phyloP scores from a whole-genome alignment of 1,140 invertebrate species.

The Halesus radiatus region DNA sequence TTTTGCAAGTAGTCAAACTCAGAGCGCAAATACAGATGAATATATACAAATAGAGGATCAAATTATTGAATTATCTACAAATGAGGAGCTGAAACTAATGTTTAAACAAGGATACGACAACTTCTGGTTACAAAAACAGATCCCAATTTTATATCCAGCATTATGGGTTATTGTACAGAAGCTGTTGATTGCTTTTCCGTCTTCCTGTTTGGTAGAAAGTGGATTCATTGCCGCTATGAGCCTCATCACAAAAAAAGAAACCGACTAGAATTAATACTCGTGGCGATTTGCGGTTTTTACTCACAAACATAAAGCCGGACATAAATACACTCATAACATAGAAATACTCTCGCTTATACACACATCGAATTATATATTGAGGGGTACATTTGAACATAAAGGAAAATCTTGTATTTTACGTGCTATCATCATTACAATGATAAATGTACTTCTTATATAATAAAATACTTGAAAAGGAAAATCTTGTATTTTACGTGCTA shows the following conservation, averaged over 20 bases:
- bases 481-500: background rate
- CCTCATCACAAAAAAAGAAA: no score
- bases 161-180: no score
- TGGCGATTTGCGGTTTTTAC: no score
- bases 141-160: no score
- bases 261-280: no score
- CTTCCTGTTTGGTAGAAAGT: no score
- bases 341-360: background rate
- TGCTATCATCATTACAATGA: background rate
- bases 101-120: no score
- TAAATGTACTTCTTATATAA: background rate
- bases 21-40: background rate
- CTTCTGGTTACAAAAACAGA: no score
- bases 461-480: background rate
- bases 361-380: background rate
- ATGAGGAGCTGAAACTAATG: background rate
- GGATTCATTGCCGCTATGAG: no score
- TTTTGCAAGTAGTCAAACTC: no score
- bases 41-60: background rate
- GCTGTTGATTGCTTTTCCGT: no score
- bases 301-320: no score
- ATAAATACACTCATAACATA: background rate
- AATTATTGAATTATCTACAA: background rate
- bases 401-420: background rate
- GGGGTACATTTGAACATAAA: background rate